Evolutionary conservation across 2,113 vertebrate species (phyloP), one percentile per base, ranked within the genome.

Genomic region (Todiramphus chloris): DNA sequence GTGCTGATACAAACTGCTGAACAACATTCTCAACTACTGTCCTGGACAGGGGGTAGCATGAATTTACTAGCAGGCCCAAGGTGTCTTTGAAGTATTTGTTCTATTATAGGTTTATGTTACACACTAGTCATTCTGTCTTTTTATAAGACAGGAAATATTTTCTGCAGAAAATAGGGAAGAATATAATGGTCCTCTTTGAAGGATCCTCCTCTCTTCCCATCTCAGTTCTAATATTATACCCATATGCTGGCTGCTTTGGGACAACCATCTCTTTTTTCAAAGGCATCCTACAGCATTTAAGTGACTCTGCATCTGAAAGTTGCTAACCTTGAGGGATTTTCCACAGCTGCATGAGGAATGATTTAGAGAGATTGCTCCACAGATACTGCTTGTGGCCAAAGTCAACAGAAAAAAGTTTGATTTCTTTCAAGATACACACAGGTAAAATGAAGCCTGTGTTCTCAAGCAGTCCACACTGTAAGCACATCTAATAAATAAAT

Each of bases 301-400:
- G 44, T 58, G 91, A 83, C 67, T 77, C 55, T 56, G 58, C 56
- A 73, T 86, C 67, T 77, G 93, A 94, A 95, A 82, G 87, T 10
- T 80, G 63, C 84, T 91, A 88, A 86, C 75, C 72, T 83, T 62
- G 63, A 93, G 97, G 85, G 94, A 96, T 62, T 92, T 96, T 87
- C 83, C 96, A 78, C 55, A 93, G 81, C 87, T 96, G 94, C 79
- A 78, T 1, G 13, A 93, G 68, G 56, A 73, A 91, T 60, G 56
- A 83, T 73, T 94, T 55, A 55, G 76, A 87, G 83, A 89, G 63
- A 96, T 53, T 77, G 53, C 73, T 95, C 94, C 85, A 90, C 83
- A 97, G 91, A 93, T 96, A 94, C 96, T 95, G 96, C 93, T 96
- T 39, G 41, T 89, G 91, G 97, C 97, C 98, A 98, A 98, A 97